Conservation (phyloP, 1,140 invertebrate species). For the Leptestheria dahalacensis region DNA sequence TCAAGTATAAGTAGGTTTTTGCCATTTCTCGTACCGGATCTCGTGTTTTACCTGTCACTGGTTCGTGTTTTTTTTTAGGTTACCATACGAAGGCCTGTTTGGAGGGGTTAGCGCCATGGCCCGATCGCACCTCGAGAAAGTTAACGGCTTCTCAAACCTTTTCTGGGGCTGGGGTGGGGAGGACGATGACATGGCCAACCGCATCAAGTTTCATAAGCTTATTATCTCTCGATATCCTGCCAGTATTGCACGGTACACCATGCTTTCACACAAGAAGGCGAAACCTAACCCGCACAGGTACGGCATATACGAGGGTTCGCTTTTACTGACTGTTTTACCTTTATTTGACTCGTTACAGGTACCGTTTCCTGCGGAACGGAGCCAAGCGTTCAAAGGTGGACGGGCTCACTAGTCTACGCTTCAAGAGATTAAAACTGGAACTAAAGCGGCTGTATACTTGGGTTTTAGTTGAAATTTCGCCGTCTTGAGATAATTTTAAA, state of each 20-base stretch:
- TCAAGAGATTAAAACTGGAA: slow-evolving; percentile 50
- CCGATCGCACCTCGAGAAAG: slow-evolving; percentile 55
- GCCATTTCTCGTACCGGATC: background rate
- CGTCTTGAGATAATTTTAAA: too few species aligned
- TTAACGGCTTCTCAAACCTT: slow-evolving; percentile 82
- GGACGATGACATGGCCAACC: slow-evolving; percentile 81
- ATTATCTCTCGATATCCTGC: slow-evolving; percentile 74
- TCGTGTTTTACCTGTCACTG: too few species aligned
- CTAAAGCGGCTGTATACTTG: slow-evolving; percentile 57
- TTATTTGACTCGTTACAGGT: slow-evolving; percentile 25
- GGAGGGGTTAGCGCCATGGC: slow-evolving; percentile 77
- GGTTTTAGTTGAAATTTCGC: slow-evolving; percentile 41
- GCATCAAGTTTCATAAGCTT: slow-evolving; percentile 56
- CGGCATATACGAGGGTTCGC: slow-evolving; percentile 35
- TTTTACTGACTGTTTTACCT: background rate
- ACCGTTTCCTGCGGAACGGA: slow-evolving; percentile 65
- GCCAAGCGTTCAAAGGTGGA: slow-evolving; percentile 65
- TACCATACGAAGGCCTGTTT: slow-evolving; percentile 76
- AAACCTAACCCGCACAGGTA: slow-evolving; percentile 80
- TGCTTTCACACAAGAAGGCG: slow-evolving; percentile 76
- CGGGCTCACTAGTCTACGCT: slow-evolving; percentile 72
- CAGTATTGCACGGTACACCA: slow-evolving; percentile 73
- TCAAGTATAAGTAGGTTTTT: slow-evolving; percentile 56
- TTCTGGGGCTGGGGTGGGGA: slow-evolving; percentile 90
- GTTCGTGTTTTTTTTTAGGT: slow-evolving; percentile 21